Evolutionary conservation across 2,888 invertebrate genomes (phyloP).

Genomic region (Geotrupes spiniger): DNA sequence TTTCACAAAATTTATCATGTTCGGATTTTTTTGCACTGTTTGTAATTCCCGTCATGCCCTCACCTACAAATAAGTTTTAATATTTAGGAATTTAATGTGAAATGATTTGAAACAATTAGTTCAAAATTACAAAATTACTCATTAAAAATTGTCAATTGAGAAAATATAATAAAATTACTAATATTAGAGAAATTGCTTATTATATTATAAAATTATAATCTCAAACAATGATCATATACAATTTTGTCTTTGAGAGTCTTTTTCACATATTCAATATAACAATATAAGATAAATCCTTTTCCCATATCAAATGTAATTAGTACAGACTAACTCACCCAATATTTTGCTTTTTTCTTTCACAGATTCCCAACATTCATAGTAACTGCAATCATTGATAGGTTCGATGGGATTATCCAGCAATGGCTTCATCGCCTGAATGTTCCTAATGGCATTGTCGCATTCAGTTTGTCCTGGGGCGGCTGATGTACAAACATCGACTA

Average conservation of each 20-base stretch:
- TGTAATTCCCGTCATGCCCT: slow-evolving; percentile 94
- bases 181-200: too few relatives aligned
- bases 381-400: slow-evolving; percentile 83
- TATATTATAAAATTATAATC: too few relatives aligned
- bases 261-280: not conserved
- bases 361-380: slow-evolving; percentile 90
- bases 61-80: slow-evolving; percentile 53
- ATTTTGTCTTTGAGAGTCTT: not conserved
- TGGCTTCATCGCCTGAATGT: slow-evolving; percentile 81
- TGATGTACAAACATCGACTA: slow-evolving; percentile 83
- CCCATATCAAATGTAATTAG: too few relatives aligned
- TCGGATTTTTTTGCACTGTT: slow-evolving; percentile 85
- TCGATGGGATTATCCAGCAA: slow-evolving; percentile 83
- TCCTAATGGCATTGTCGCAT: slow-evolving; percentile 91
- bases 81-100: slow-evolving; percentile 8
- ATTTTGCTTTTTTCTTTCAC: slow-evolving; percentile 86
- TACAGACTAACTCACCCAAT: slow-evolving; percentile 60
- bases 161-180: too few relatives aligned
- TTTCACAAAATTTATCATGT: slow-evolving; percentile 78
- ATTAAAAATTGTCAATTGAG: too few relatives aligned
- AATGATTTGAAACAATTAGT: slow-evolving; percentile 1
- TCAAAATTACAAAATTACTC: not conserved
- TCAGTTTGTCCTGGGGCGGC: slow-evolving; percentile 95
- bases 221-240: too few relatives aligned
- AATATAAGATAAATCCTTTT: too few relatives aligned